Evolutionary conservation across 2,113 vertebrate species (phyloP), one percentile per base, ranked within the genome.

Genomic region (Corythaixoides concolor): DNA sequence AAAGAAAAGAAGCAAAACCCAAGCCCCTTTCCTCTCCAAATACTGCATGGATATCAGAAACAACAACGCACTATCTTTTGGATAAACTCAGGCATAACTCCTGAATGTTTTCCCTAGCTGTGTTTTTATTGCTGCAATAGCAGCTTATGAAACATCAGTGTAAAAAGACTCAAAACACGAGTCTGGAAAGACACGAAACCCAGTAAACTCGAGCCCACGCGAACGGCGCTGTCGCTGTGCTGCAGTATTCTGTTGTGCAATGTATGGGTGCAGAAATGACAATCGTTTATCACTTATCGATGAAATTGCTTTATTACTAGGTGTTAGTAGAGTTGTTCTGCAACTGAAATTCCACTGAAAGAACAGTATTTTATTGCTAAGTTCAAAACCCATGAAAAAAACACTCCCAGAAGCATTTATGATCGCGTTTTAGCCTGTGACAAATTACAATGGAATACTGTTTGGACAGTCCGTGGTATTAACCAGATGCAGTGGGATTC

Each of bases 391-490:
- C 35, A 17, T 49, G 23, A 84, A 63, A 93, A 62, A 92, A 72
- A 49, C 19, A 58, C 52, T 52, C 32, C 3, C 1, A 84, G 85
- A 81, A 90, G 39, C 43, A 39, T 77, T 87, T 79, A 15, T 39
- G 64, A 73, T 69, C 1, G 0, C 37, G 28, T 75, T 85, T 86
- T 67, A 94, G 88, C 45, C 50, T 94, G 79, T 95, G 88, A 92
- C 64, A 96, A 88, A 93, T 92, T 47, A 67, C 69, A 72, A 2
- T 1, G 11, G 73, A 78, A 79, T 62, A 89, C 1, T 33, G 50
- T 67, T 91, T 92, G 75, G 86, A 80, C 63, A 88, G 92, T 80
- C 80, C 68, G 58, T 82, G 90, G 27, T 73, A 91, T 89, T 87
- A 93, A 82, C 75, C 81, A 91, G 80, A 81, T 70, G 43, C 80